Conservation (phyloP, 2,797 vertebrate species). For the Poecilia gillii region DNA sequence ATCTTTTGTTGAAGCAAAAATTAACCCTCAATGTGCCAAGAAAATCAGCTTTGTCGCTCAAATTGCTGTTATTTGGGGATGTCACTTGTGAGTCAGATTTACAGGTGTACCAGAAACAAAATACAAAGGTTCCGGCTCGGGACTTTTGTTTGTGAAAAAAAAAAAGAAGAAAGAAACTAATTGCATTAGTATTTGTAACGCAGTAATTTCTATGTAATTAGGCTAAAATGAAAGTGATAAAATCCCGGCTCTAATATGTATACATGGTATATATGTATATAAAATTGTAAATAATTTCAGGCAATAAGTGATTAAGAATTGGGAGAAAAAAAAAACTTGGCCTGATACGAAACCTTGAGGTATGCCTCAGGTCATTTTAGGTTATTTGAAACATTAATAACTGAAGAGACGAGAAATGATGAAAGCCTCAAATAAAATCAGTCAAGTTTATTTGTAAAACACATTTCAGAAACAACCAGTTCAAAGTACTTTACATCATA, state of each 20-base stretch:
- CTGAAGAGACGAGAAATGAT: neutral
- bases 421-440: neutral
- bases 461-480: no score
- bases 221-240: no score
- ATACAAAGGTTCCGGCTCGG: neutral
- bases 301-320: neutral
- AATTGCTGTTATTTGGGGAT: neutral
- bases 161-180: no score
- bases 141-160: no score
- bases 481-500: no score
- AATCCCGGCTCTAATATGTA: neutral
- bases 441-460: no score
- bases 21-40: neutral
- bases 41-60: neutral
- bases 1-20: neutral
- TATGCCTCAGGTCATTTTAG: neutral
- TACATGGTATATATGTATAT: neutral
- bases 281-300: neutral
- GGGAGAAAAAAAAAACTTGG: neutral
- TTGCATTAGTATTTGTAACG: no score
- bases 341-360: neutral
- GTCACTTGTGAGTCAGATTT: neutral
- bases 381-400: neutral
- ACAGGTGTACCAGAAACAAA: neutral
- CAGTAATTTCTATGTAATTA: no score